Evolutionary conservation across 2,888 invertebrate genomes (phyloP), one percentile per base, ranked within the genome.

Genomic region (Polymixis lichenea): DNA sequence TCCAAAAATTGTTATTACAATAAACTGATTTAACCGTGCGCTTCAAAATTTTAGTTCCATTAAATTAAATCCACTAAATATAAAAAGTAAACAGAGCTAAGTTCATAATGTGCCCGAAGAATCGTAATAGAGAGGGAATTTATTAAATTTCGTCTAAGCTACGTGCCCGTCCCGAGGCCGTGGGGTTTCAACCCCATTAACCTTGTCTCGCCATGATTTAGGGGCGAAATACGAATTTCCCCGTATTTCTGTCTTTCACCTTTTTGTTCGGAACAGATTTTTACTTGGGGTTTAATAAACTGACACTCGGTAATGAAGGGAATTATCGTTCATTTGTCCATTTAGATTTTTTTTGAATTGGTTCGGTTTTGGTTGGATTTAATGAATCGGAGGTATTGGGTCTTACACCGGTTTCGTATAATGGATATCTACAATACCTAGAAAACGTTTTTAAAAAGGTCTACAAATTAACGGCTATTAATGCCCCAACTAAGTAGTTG

Each of bases 171-270:
- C 93, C 91, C 91, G 92, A 91, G 93, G 92, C 93, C 92, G 92
- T 85, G 90, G 91, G 93, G 93, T 93, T 94, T 93, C 93, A 93
- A 94, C 94, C 94, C 95, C 95, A 96, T 96, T 96, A 95, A 95
- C 95, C 95, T 95, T 95, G 95, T 95, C 95, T 92, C 90, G 92
- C 92, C 91, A 95, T 96, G 95, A 95, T 96, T 96, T 96, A 96
- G 92, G 92, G 90, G 90, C 89, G 91, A 92, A 95, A 95, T 94
- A 93, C 94, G 92, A 93, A 94, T 94, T 94, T 93, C 89, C 92
- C 91, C 90, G 90, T 92, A 92, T 93, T 93, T 91, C 87, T 91
- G 89, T 90, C 88, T 90, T 92, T 90, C 90, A 91, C 92, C 91
- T 90, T 94, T 93, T 93, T 92, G 91, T 91, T 90, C 83, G 83